These are phyloP conservation scores for Serranochromis macrocephalus DNA, from an alignment of 2,113 vertebrate genomes.

Conservation along the genomic window DNA sequence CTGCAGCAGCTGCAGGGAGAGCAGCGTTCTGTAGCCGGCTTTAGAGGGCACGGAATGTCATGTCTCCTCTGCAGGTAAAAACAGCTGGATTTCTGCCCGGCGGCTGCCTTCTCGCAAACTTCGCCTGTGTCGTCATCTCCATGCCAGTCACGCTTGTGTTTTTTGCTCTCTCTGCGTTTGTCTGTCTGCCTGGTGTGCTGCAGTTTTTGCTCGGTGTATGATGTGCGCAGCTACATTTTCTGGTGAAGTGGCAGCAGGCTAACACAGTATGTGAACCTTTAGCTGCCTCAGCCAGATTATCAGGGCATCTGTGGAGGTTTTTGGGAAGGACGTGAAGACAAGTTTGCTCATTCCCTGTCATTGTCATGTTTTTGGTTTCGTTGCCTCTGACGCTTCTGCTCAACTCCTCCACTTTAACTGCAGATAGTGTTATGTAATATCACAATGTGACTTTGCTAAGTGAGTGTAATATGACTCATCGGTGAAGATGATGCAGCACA, in stretches of 20 bases:
- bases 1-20: constrained; percentile 61
- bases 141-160: background rate
- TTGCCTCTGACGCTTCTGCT: background rate
- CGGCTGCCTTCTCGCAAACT: constrained; percentile 2
- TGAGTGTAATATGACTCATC: constrained; percentile 45
- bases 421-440: constrained; percentile 44
- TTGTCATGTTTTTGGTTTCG: background rate
- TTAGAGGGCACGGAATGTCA: constrained; percentile 74
- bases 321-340: background rate
- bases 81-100: constrained; percentile 31
- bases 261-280: background rate
- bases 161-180: background rate
- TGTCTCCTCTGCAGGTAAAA: constrained; percentile 76
- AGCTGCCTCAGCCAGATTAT: background rate
- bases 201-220: constrained; percentile 8
- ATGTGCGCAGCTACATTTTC: constrained; percentile 12
- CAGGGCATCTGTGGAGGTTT: background rate
- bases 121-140: background rate
- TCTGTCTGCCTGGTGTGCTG: constrained; percentile 15
- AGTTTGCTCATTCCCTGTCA: background rate
- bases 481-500: constrained; percentile 32
- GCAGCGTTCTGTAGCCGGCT: constrained; percentile 63
- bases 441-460: constrained; percentile 27
- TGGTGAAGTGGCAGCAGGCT: constrained; percentile 1
- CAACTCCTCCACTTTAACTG: constrained; percentile 5